Base-by-base conservation (phyloP, 2,888 invertebrate species). In the Apotomis capreana region DNA sequence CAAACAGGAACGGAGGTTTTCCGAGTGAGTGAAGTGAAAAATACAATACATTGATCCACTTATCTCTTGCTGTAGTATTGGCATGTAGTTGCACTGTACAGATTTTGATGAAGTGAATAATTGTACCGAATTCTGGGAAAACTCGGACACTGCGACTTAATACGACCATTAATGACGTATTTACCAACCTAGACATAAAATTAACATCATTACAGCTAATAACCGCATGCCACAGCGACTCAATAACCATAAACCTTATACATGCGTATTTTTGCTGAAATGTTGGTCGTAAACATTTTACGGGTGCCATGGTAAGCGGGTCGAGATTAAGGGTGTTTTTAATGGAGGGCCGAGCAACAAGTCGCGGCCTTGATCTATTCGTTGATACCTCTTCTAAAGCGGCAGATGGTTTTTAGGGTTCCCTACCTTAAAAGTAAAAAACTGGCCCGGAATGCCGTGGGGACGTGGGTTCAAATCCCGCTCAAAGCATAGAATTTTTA, bases 311-410 rank as follows among this genome's bases (percentile, higher is more conserved):
- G 55, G 71, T 62, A 71, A 71, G 61, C 10, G 60, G 55, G 52
- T 5, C 71, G 44, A 71, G 71, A 71, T 71, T 68, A 68, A 57
- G 67, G 71, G 67, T 54, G 67, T 68, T 71, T 71, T 71, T 71
- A 68, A 71, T 68, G 13, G 71, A 44, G 57, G 67, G 36, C 26
- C 13, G 44, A 71, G 67, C 67, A 71, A 68, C 71, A 71, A 55
- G 71, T 71, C n/a, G 15, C 55, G 65, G 46, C 36, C 57, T 65
- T 57, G 57, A 57, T 65, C 61, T 62, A 49, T 68, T 9, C 46
- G 44, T 46, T 8, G 54, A 12, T 46, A 15, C 36, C 36, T 44
- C 52, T 54, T 55, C 55, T 55, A 55, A 55, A 15, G 6, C 55
- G 26, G 36, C 12, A n/a, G n/a, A 10, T n/a, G 57, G 63, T 13